phyloP scores from a whole-genome alignment of 2,888 invertebrate species.

The Chelonus formosanus region DNA sequence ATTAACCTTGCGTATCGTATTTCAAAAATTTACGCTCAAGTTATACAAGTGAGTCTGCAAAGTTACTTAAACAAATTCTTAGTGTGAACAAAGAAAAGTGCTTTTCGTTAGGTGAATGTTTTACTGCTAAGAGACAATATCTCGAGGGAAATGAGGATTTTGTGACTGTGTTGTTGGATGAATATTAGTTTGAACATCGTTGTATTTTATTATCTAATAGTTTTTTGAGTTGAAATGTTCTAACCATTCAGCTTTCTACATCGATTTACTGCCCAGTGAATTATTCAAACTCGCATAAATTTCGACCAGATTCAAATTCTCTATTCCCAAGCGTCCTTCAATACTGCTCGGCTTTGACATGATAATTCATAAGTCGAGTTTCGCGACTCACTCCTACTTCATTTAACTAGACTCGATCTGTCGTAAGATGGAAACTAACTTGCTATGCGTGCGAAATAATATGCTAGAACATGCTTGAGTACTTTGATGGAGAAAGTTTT shows the following conservation, averaged over 20 bases:
- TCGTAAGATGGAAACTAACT: slow-evolving; percentile 14
- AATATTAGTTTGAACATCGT: too few species aligned
- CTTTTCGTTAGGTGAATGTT: slow-evolving; percentile 11
- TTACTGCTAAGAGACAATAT: slow-evolving; percentile 9
- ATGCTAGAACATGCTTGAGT: slow-evolving; percentile 25
- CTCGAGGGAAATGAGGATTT: slow-evolving; percentile 1
- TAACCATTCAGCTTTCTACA: too few species aligned
- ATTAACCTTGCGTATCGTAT: slow-evolving; percentile 43
- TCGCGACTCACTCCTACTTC: background rate
- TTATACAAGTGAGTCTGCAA: slow-evolving; percentile 4
- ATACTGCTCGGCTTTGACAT: slow-evolving; percentile 22
- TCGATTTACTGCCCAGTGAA: slow-evolving; percentile 13
- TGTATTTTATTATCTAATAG: too few species aligned
- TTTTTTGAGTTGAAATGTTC: too few species aligned
- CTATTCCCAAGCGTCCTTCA: slow-evolving; percentile 6
- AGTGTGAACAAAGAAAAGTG: slow-evolving; percentile 1
- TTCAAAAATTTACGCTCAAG: slow-evolving; percentile 41
- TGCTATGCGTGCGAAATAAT: slow-evolving; percentile 27
- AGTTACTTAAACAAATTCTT: slow-evolving; percentile 26
- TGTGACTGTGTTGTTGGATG: too few species aligned
- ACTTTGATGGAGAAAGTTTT: slow-evolving; percentile 30
- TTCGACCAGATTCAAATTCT: slow-evolving; percentile 5
- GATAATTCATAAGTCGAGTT: slow-evolving; percentile 22
- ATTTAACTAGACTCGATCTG: background rate
- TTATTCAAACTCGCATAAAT: slow-evolving; percentile 25